Conservation (phyloP, 2,888 invertebrate species). For the Pandemis heparana region DNA sequence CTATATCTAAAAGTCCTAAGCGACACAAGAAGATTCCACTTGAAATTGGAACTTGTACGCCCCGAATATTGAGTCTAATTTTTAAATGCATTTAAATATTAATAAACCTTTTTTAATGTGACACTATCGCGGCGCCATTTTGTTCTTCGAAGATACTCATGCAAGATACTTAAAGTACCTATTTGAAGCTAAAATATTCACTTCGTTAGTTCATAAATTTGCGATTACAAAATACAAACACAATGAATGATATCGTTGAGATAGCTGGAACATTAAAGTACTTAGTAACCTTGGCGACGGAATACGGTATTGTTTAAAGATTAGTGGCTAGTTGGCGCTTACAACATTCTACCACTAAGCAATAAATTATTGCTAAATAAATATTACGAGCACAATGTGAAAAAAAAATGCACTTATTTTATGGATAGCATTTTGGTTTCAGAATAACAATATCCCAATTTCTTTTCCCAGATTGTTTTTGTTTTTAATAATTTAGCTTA, state of each 20-base stretch:
- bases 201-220: constrained; percentile 1
- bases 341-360: neutral
- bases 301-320: neutral
- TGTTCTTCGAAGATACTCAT: neutral
- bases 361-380: too few species aligned
- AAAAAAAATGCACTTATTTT: too few species aligned
- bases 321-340: neutral
- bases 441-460: too few species aligned
- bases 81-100: neutral
- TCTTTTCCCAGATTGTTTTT: neutral
- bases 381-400: too few species aligned
- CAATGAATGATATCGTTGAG: constrained; percentile 9
- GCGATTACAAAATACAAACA: constrained; percentile 1
- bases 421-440: too few species aligned
- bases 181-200: neutral
- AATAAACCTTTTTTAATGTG: neutral
- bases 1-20: neutral
- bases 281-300: neutral
- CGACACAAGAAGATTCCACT: neutral
- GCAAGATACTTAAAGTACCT: neutral
- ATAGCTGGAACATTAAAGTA: constrained; percentile 10
- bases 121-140: neutral
- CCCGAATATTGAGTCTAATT: neutral
- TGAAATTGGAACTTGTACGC: neutral
- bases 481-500: neutral